phyloP scores from a whole-genome alignment of 2,113 vertebrate genomes.

The Scolopax mira region DNA sequence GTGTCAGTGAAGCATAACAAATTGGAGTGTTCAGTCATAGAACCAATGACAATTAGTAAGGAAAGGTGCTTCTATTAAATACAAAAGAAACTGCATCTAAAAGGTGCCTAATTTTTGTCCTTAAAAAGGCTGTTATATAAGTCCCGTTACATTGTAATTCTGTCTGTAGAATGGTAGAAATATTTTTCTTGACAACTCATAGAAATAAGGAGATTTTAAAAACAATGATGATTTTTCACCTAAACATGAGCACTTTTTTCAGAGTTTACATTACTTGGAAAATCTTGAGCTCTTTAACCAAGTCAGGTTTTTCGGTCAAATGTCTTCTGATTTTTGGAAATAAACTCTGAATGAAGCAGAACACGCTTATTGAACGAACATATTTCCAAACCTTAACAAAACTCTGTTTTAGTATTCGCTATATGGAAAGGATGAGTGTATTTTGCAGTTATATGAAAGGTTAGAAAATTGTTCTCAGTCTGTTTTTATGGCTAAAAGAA shows the following conservation, averaged over 20 bases:
- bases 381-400: neutral
- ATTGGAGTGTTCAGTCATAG: conserved; percentile 64
- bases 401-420: neutral
- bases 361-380: neutral
- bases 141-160: neutral
- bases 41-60: conserved; percentile 44
- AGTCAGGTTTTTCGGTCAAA: conserved; percentile 6
- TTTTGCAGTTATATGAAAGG: neutral
- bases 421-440: neutral
- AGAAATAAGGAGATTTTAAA: neutral
- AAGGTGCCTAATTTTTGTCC: conserved; percentile 38
- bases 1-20: conserved; percentile 58
- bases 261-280: neutral
- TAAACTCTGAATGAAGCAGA: neutral
- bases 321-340: neutral
- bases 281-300: neutral
- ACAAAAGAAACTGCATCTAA: conserved; percentile 13
- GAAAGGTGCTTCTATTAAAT: conserved; percentile 41
- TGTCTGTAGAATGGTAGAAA: conserved; percentile 24
- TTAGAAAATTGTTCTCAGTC: neutral
- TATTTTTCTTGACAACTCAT: neutral
- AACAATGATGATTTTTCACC: neutral
- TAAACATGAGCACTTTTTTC: neutral
- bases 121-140: neutral
- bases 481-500: neutral